Conservation (phyloP, 2,888 invertebrate species). For the Tipula unca region DNA sequence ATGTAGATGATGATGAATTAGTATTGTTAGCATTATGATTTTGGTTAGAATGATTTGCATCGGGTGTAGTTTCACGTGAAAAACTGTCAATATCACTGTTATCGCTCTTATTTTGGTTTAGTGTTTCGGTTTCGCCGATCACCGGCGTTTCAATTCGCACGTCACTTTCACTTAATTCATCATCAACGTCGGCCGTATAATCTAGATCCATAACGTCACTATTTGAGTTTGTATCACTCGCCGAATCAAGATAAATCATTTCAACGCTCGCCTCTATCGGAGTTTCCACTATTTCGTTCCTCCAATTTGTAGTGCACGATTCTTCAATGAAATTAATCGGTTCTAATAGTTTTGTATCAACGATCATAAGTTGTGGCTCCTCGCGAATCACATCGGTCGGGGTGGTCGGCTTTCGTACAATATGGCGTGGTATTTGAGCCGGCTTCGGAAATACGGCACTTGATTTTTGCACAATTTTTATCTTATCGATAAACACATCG, state of each 20-base stretch:
- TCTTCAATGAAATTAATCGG: slow-evolving; percentile 45
- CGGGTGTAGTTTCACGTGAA: slow-evolving; percentile 14
- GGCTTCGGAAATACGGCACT: slow-evolving; percentile 41
- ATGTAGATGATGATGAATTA: neutral
- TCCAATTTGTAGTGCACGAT: slow-evolving; percentile 48
- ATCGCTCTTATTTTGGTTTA: slow-evolving; percentile 10
- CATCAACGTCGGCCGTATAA: slow-evolving; percentile 43
- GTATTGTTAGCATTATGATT: slow-evolving; percentile 20
- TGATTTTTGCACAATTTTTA: slow-evolving; percentile 34
- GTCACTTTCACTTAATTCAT: slow-evolving; percentile 42
- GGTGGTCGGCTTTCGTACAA: slow-evolving; percentile 29
- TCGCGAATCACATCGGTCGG: slow-evolving; percentile 32
- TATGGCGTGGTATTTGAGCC: slow-evolving; percentile 36
- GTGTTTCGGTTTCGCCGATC: slow-evolving; percentile 29
- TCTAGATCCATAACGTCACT: slow-evolving; percentile 52
- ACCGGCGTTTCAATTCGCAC: slow-evolving; percentile 30
- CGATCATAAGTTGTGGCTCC: slow-evolving; percentile 44
- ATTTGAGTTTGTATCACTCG: slow-evolving; percentile 44
- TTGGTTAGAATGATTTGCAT: slow-evolving; percentile 18
- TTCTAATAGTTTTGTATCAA: slow-evolving; percentile 54
- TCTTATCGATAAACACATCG: slow-evolving; percentile 43
- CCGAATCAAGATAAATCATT: slow-evolving; percentile 55
- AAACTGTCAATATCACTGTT: slow-evolving; percentile 23
- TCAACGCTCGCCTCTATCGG: slow-evolving; percentile 52
- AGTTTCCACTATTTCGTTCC: slow-evolving; percentile 39